Evolutionary conservation across 2,888 invertebrate species (phyloP).

Genomic region (Penaeus monodon): DNA sequence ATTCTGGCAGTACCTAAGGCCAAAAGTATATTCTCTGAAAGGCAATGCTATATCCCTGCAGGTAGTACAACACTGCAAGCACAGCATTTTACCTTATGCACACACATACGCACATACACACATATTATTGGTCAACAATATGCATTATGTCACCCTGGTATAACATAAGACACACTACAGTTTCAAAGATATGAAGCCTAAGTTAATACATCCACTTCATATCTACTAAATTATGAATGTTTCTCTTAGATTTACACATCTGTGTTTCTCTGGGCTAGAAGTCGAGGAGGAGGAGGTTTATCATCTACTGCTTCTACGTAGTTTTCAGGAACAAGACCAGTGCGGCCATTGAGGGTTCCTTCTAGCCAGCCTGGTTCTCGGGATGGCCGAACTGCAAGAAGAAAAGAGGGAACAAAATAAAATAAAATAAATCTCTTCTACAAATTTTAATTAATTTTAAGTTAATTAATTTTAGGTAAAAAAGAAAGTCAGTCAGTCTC

Average conservation of each 20-base stretch:
- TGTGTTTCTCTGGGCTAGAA: conserved; percentile 57
- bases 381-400: conserved; percentile 82
- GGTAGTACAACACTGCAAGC: too few relatives aligned
- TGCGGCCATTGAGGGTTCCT: conserved; percentile 91
- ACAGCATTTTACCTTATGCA: too few relatives aligned
- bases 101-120: conserved; percentile 6
- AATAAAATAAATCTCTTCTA: not conserved
- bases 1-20: conserved; percentile 40
- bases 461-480: too few relatives aligned
- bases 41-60: conserved; percentile 31
- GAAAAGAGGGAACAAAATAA: conserved; percentile 18
- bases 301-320: conserved; percentile 82
- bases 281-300: conserved; percentile 52
- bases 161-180: conserved; percentile 7
- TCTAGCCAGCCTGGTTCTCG: conserved; percentile 98
- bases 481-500: conserved; percentile 24
- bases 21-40: conserved; percentile 21
- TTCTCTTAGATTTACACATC: conserved; percentile 48
- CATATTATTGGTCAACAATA: conserved; percentile 17
- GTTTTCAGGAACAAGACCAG: conserved; percentile 94
- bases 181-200: conserved; percentile 4
- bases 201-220: conserved; percentile 18
- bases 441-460: too few relatives aligned
- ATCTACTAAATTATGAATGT: conserved; percentile 2
- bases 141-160: not conserved